Evolutionary conservation across 2,797 vertebrate genomes (phyloP), one percentile per base, ranked within the genome.

Genomic region (Toxotes lorentzi): DNA sequence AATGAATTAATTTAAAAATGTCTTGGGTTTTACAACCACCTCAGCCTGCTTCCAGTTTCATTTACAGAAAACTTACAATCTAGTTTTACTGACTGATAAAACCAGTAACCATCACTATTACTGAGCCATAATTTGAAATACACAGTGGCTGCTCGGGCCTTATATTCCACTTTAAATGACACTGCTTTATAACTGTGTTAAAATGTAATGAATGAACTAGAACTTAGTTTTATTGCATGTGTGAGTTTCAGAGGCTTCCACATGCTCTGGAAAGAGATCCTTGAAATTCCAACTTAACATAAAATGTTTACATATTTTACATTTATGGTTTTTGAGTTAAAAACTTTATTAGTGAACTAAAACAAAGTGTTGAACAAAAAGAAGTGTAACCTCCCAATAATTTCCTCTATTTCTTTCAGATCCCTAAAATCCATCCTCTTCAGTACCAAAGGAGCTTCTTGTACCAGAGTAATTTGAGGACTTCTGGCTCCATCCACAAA

Each of bases 1-100:
- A 87, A 82, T 73, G 56, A 82, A 85, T 76, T 74, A 41, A 81
- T 67, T 77, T 70, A 66, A 76, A 87, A 78, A 83, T 66, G 77
- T 77, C 65, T n/a, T 54, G 4, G 24, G 70, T 75, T 89, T 87
- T 78, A 83, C 54, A 81, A 81, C 81, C 76, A 14, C n/a, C 67
- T 40, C 62, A 17, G 58, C 45, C 69, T 51, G 32, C 63, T 59
- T 80, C 38, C 48, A 72, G 61, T 74, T 74, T 53, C 64, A 72
- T 43, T 67, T 60, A 51, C 11, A 47, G n/a, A 45, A 14, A 38
- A 40, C 53, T 74, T 56, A 56, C 11, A 62, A 54, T 63, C 7
- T 48, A 16, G 34, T 78, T 60, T 67, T 17, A 48, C 57, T 72
- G 69, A 69, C 27, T 47, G 4, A 27, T 66, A 51, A 48, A 85